phyloP scores from a whole-genome alignment of 2,888 invertebrate genomes.

The Lapara coniferarum region DNA sequence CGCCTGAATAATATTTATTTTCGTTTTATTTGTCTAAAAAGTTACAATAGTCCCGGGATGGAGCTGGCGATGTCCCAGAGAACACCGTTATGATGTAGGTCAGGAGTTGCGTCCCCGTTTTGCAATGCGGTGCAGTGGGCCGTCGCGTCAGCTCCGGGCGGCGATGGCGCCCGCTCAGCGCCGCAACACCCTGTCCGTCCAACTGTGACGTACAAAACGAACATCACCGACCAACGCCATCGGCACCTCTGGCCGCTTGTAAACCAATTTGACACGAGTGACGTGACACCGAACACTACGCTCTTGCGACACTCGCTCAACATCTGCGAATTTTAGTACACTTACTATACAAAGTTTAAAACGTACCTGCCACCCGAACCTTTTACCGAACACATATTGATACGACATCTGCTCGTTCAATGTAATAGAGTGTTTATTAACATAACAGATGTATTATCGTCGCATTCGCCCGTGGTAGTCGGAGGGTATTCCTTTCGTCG shows the following conservation, averaged over 20 bases:
- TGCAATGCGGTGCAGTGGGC: constrained; percentile 49
- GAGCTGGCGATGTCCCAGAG: constrained; percentile 73
- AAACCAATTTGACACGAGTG: constrained; percentile 55
- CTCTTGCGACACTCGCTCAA: constrained; percentile 28
- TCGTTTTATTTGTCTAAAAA: constrained; percentile 43
- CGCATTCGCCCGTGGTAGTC: constrained; percentile 12
- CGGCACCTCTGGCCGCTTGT: constrained; percentile 41
- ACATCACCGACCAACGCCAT: constrained; percentile 33
- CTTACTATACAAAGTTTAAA: neutral
- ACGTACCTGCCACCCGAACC: neutral
- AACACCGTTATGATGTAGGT: constrained; percentile 71
- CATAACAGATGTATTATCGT: constrained; percentile 23
- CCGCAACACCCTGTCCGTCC: constrained; percentile 41
- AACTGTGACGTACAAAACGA: constrained; percentile 47
- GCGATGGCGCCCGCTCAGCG: constrained; percentile 27
- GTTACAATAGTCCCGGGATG: constrained; percentile 43
- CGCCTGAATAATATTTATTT: constrained; percentile 24
- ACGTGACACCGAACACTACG: constrained; percentile 41
- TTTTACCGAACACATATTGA: neutral
- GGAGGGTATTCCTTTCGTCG: constrained; percentile 5
- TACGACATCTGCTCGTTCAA: constrained; percentile 8
- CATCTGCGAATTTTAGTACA: neutral
- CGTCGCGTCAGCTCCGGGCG: constrained; percentile 37
- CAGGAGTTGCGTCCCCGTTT: constrained; percentile 70
- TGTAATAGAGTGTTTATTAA: constrained; percentile 14